Evolutionary conservation across 2,113 vertebrate species (phyloP).

Genomic region (Zapornia atra): DNA sequence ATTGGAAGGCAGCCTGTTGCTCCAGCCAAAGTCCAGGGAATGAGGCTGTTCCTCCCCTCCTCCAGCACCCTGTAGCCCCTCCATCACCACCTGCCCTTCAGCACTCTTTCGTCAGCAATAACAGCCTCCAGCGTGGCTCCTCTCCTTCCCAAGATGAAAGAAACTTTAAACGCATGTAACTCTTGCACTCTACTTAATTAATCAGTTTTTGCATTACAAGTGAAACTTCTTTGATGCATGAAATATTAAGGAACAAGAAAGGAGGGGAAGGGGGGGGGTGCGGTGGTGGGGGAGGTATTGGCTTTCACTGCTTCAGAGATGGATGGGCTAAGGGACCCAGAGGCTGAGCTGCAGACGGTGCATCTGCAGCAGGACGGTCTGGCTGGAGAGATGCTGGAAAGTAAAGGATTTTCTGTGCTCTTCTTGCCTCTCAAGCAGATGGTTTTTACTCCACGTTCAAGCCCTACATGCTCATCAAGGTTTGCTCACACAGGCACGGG

Average conservation of each 20-base stretch:
- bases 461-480: neutral
- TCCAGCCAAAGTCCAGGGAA: neutral
- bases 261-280: neutral
- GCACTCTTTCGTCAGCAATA: constrained; percentile 38
- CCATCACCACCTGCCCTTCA: constrained; percentile 60
- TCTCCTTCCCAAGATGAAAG: constrained; percentile 73
- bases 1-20: neutral
- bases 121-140: constrained; percentile 59
- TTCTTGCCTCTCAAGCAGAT: neutral
- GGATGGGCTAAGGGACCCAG: neutral
- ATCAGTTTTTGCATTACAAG: constrained; percentile 75
- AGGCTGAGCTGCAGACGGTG: neutral
- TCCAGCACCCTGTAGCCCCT: neutral
- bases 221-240: constrained; percentile 76
- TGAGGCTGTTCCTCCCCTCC: neutral
- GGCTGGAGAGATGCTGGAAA: neutral
- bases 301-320: neutral
- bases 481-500: neutral
- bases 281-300: neutral
- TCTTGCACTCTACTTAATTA: constrained; percentile 76
- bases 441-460: neutral
- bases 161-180: constrained; percentile 71
- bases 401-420: neutral
- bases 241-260: constrained; percentile 58
- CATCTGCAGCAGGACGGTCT: neutral